Conservation (phyloP, 2,888 invertebrate species). For the Pantelozetes paolii region DNA sequence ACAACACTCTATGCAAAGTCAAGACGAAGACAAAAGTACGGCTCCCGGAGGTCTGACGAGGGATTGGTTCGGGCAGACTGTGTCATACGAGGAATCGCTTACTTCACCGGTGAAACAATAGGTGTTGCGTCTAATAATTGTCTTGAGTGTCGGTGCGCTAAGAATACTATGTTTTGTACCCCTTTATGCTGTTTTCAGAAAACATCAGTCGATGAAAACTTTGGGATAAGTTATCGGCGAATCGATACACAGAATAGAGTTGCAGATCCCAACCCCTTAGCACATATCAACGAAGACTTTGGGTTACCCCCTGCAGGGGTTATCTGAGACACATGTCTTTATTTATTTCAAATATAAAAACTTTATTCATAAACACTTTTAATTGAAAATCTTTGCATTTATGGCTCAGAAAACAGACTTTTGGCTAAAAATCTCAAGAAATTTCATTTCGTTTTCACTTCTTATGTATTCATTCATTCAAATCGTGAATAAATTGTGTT, state of each 20-base stretch:
- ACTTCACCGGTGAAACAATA: slow-evolving; percentile 50
- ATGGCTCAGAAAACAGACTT: too few species aligned
- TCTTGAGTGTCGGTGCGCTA: slow-evolving; percentile 50
- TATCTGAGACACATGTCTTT: too few species aligned
- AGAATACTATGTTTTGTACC: slow-evolving; percentile 49
- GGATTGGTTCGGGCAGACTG: slow-evolving; percentile 46
- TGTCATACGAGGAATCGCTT: slow-evolving; percentile 49
- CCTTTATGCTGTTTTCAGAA: slow-evolving; percentile 51
- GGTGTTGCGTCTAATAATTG: slow-evolving; percentile 50
- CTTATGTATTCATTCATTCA: too few species aligned
- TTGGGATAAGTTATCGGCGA: background rate
- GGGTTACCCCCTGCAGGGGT: background rate
- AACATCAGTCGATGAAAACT: slow-evolving; percentile 38
- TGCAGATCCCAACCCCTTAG: slow-evolving; percentile 36
- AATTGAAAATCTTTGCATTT: too few species aligned
- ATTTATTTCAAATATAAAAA: too few species aligned
- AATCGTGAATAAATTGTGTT: too few species aligned
- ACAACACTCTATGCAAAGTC: background rate
- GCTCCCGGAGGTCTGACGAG: background rate
- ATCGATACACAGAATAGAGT: background rate
- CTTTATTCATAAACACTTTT: too few species aligned
- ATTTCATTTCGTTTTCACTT: too few species aligned
- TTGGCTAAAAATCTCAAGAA: too few species aligned
- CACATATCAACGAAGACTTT: slow-evolving; percentile 7
- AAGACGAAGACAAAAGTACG: too few species aligned